Conservation (phyloP, 2,888 invertebrate genomes). For the Anticlea derivata region DNA sequence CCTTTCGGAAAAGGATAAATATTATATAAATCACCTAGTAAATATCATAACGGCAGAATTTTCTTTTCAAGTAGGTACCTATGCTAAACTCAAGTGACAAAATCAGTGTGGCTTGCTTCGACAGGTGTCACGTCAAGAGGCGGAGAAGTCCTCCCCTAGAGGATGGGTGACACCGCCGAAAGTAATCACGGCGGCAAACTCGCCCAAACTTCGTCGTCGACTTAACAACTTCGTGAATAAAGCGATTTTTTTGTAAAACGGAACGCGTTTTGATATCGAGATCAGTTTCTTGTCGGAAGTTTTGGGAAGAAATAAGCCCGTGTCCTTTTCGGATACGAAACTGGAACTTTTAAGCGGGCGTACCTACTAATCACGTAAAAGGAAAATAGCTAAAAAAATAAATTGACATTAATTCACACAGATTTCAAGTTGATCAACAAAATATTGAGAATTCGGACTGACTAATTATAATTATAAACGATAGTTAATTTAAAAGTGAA, state of each 20-base stretch:
- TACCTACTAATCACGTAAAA: neutral
- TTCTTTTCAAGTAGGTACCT: slow-evolving; percentile 4
- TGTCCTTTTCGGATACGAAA: slow-evolving; percentile 30
- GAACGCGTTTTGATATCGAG: slow-evolving; percentile 36
- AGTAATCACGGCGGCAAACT: slow-evolving; percentile 69
- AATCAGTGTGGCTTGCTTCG: slow-evolving; percentile 65
- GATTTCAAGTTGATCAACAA: no score
- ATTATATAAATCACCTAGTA: no score
- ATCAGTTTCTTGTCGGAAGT: slow-evolving; percentile 32
- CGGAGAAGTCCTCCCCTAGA: slow-evolving; percentile 36
- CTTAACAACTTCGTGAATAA: slow-evolving; percentile 41
- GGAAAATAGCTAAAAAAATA: neutral
- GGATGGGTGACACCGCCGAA: slow-evolving; percentile 54
- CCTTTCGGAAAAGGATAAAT: no score
- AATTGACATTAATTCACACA: neutral
- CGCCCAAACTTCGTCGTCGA: slow-evolving; percentile 52
- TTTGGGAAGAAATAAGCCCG: slow-evolving; percentile 32
- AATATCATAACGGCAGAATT: slow-evolving; percentile 4
- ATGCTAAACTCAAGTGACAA: slow-evolving; percentile 36
- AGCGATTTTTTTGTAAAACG: slow-evolving; percentile 37
- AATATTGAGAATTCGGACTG: no score
- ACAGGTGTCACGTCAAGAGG: slow-evolving; percentile 67
- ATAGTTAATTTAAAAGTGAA: no score
- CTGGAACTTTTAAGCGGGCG: slow-evolving; percentile 21
- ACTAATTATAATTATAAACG: no score